These are phyloP conservation scores for Pogonomyrmex californicus DNA, from an alignment of 1,140 invertebrate genomes.

Conservation along the genomic window DNA sequence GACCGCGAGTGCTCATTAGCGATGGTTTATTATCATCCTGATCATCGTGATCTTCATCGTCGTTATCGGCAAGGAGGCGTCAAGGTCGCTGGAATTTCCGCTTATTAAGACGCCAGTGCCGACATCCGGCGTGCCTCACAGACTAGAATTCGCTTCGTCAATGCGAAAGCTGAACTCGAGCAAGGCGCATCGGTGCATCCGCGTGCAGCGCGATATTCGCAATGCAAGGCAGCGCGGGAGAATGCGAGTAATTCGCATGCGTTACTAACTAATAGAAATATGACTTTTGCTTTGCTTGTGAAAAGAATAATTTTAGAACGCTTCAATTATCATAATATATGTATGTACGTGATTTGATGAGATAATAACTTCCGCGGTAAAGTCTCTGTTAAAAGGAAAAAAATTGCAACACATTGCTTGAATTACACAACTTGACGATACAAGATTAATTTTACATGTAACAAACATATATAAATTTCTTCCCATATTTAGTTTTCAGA, in stretches of 20 bases:
- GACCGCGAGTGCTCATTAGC: conserved; percentile 59
- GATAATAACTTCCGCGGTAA: not conserved
- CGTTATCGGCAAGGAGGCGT: conserved; percentile 66
- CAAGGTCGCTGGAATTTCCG: conserved; percentile 73
- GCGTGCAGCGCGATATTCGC: conserved; percentile 32
- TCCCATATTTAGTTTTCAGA: not conserved
- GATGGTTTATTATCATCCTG: conserved; percentile 34
- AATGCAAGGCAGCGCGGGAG: not conserved
- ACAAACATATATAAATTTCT: not conserved
- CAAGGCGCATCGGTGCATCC: conserved; percentile 12
- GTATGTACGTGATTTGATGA: not conserved
- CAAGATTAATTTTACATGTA: not conserved
- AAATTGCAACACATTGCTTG: too few species aligned
- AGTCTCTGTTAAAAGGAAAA: not conserved
- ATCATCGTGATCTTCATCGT: conserved; percentile 57
- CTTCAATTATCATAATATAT: not conserved
- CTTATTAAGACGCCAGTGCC: conserved; percentile 71
- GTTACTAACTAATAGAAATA: not conserved
- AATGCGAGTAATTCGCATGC: conserved; percentile 1
- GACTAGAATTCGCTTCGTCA: conserved; percentile 62
- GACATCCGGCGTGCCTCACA: conserved; percentile 69
- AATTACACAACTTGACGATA: not conserved
- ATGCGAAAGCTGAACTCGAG: conserved; percentile 72
- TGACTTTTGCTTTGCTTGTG: not conserved
- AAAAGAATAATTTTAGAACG: not conserved